Evolutionary conservation across 92 coral and sea anemone species (phyloP), one percentile per base, ranked within the genome.

Genomic region (Bergia sp.): DNA sequence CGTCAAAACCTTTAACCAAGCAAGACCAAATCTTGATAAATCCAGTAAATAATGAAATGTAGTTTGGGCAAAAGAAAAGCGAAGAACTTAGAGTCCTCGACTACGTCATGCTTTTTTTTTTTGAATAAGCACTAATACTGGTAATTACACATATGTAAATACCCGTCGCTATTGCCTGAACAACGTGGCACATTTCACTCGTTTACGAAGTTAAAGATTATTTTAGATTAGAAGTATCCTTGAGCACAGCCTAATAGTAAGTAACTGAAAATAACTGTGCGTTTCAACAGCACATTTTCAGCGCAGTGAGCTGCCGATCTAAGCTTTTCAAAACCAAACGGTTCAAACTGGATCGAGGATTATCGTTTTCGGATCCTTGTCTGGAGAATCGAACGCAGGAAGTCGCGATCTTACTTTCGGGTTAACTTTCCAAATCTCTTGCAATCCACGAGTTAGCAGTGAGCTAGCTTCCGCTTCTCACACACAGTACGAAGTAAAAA

Each of bases 171-270:
- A 43, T 44, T 64, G 44, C 9, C 58, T 21, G 66, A 37, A 44
- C 79, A 84, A 84, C 87, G 87, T 84, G 87, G 87, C 87, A 84
- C 4, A 37, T 29, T 82, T 42, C 64, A 65, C 53, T 61, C 86
- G 61, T 1, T 44, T 41, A 73, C 77, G 37, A 82, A 65, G 41
- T 42, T 69, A 47, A 71, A 67, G 13, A 18, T 57, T 4, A 23
- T 2, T 49, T 29, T 18, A 23, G 11, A 41, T 16, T 74, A 15
- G 47, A 12, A 41, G 64, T 65, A 12, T 38, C 41, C 15, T 13
- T 43, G 8, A 11, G 4, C n/a, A 84, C 67, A 67, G 40, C 15
- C 87, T 45, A 44, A 7, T 11, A 4, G 2, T 37, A 36, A 7
- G 76, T 4, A 29, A 44, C 18, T 9, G 37, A 43, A 47, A 29